A percentile compares a stretch with the other conserved stretches of the same genome.
Evolutionary conservation across 2,888 invertebrate species (phyloP).

Genomic region (Eurytoma adleriae): DNA sequence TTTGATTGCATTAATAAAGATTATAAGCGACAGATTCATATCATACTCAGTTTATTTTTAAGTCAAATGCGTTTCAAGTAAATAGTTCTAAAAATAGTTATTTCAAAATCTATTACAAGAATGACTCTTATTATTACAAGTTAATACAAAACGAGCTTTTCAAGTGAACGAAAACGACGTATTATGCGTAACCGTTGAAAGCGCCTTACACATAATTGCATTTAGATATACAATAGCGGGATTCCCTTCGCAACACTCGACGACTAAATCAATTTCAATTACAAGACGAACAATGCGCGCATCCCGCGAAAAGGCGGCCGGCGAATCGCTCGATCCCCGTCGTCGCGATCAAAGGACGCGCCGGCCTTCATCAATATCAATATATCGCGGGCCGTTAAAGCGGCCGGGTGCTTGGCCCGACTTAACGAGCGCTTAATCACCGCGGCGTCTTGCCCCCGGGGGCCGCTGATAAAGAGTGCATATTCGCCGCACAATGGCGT

Average conservation of each 20-base stretch:
- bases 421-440: slow-evolving; percentile 45
- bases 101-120: too few species aligned
- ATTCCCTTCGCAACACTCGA: neutral
- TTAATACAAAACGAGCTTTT: too few species aligned
- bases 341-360: slow-evolving; percentile 5
- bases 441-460: neutral
- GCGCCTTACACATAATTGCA: neutral
- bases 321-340: neutral
- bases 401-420: neutral
- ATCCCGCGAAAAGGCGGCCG: neutral
- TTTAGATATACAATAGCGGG: neutral
- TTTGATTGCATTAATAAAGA: too few species aligned
- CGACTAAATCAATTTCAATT: slow-evolving; percentile 41
- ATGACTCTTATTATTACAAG: too few species aligned
- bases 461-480: neutral
- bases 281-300: neutral
- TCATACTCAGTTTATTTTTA: too few species aligned
- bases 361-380: slow-evolving; percentile 46
- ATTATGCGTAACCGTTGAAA: neutral
- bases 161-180: too few species aligned
- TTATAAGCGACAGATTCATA: too few species aligned
- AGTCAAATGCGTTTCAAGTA: too few species aligned
- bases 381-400: slow-evolving; percentile 1
- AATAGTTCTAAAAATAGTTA: too few species aligned
- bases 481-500: slow-evolving; percentile 27